A percentile compares a stretch with the other conserved stretches of the same genome.
Evolutionary conservation across 2,113 vertebrate species (phyloP).

Genomic region (Passerina amoena): DNA sequence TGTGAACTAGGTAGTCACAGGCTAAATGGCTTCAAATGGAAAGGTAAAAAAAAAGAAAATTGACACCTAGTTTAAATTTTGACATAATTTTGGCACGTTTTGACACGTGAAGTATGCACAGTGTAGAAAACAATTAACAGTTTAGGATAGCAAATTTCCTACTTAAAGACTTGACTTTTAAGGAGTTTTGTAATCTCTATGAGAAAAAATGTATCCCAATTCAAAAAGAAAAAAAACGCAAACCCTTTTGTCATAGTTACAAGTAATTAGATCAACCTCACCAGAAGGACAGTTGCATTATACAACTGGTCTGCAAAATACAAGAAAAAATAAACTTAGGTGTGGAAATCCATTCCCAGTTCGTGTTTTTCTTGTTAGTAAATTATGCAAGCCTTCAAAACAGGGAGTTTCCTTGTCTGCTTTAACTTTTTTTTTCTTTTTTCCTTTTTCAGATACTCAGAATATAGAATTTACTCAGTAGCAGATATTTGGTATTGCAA

Average conservation of each 20-base stretch:
- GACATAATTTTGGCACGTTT: background rate
- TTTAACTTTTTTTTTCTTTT: background rate
- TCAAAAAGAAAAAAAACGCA: background rate
- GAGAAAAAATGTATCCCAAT: background rate
- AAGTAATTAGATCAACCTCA: background rate
- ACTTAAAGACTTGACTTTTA: background rate
- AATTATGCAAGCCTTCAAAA: background rate
- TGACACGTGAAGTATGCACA: background rate
- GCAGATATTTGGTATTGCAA: background rate
- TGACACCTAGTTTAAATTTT: background rate
- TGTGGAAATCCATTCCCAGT: background rate
- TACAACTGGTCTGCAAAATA: background rate
- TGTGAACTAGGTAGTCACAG: background rate
- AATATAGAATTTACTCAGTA: background rate
- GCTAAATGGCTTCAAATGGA: background rate
- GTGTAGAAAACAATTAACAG: background rate
- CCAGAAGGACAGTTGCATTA: background rate
- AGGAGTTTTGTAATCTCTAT: background rate
- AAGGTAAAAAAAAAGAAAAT: background rate
- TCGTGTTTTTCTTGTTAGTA: background rate
- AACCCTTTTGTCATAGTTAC: background rate
- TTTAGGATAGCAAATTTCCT: background rate
- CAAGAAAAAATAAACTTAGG: background rate
- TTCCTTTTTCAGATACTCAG: background rate
- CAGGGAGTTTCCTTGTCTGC: rapidly evolving